phyloP scores from a whole-genome alignment of 1,140 invertebrate species.

The Venturia canescens region DNA sequence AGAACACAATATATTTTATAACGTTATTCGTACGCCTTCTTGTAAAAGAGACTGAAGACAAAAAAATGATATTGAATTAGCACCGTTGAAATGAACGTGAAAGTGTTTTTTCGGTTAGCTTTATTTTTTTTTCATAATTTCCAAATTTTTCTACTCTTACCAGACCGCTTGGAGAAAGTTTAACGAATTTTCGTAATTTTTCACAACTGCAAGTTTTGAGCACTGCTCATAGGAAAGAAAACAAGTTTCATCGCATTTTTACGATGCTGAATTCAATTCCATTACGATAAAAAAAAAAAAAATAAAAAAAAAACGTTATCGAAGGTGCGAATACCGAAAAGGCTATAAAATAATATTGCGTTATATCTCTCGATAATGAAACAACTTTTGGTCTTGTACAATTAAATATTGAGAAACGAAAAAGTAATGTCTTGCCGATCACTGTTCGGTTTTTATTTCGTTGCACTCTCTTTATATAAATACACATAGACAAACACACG shows the following conservation, averaged over 20 bases:
- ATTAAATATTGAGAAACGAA: constrained; percentile 32
- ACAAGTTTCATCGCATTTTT: no score
- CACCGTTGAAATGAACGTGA: no score
- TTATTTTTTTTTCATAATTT: no score
- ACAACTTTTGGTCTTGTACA: constrained; percentile 52
- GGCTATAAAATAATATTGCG: constrained; percentile 53
- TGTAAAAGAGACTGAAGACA: constrained; percentile 8
- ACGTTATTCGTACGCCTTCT: constrained; percentile 55
- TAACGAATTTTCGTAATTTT: no score
- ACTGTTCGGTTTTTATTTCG: not conserved
- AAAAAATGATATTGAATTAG: no score
- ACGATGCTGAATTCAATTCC: not conserved
- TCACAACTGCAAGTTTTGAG: no score
- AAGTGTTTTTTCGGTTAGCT: no score
- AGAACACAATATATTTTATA: constrained; percentile 60
- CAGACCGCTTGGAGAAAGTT: no score
- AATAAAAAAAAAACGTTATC: not conserved
- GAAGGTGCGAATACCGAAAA: not conserved
- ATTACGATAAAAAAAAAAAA: not conserved
- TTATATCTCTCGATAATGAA: constrained; percentile 63
- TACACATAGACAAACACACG: not conserved
- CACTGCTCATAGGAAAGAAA: no score
- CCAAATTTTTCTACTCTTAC: no score
- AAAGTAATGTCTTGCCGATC: not conserved
- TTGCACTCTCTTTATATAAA: constrained; percentile 30